phyloP scores from a whole-genome alignment of 2,888 invertebrate species.

The Crioceris asparagi region DNA sequence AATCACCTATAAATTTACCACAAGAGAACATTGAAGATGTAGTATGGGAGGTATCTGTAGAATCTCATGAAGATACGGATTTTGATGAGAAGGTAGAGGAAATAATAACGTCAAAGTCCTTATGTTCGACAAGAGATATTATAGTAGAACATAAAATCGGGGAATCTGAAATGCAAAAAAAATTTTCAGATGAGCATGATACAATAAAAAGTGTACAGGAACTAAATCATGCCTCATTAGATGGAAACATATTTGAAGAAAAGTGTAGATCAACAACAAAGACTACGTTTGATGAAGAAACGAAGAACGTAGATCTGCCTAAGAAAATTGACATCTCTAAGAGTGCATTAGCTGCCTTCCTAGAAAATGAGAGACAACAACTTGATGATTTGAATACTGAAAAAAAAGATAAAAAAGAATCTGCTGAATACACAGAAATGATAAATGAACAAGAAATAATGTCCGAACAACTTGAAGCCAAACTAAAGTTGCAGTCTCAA shows the following conservation, averaged over 20 bases:
- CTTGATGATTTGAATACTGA: conserved; percentile 9
- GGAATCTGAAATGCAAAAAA: too few species aligned
- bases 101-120: too few species aligned
- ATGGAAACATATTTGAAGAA: too few species aligned
- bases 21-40: conserved; percentile 42
- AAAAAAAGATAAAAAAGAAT: conserved; percentile 12
- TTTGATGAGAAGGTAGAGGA: conserved; percentile 32
- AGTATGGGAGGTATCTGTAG: conserved; percentile 42
- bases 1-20: conserved; percentile 34
- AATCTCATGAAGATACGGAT: conserved; percentile 31
- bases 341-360: neutral
- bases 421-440: conserved; percentile 9
- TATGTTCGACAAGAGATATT: neutral
- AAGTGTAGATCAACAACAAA: too few species aligned
- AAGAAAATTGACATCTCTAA: too few species aligned
- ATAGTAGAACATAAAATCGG: neutral
- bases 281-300: neutral
- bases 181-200: too few species aligned
- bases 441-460: conserved; percentile 19
- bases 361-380: conserved; percentile 4
- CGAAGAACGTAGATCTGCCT: too few species aligned
- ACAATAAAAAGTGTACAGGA: neutral
- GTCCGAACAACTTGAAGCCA: conserved; percentile 18
- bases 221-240: too few species aligned
- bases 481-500: conserved; percentile 13